phyloP scores from a whole-genome alignment of 2,888 invertebrate species.

The Drosophila parthenogenetica region DNA sequence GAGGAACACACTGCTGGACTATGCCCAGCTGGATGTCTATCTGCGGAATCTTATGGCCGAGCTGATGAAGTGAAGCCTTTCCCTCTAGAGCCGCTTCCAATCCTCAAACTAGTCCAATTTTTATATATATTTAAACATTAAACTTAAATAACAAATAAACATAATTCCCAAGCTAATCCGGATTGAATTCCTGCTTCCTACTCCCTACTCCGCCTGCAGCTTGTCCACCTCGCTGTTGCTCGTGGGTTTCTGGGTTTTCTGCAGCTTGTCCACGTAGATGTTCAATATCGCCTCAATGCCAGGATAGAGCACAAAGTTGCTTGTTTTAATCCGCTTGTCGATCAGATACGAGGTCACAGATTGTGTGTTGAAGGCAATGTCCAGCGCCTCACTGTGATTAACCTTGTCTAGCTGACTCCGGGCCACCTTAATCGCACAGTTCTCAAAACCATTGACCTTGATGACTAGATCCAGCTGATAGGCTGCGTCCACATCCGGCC shows the following conservation, averaged over 20 bases:
- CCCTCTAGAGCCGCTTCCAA: constrained; percentile 60
- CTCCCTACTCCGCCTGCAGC: constrained; percentile 31
- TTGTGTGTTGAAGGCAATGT: constrained; percentile 86
- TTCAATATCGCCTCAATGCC: constrained; percentile 85
- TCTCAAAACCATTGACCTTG: constrained; percentile 87
- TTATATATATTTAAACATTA: constrained; percentile 74
- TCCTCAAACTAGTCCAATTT: constrained; percentile 70
- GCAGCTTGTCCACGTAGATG: constrained; percentile 81
- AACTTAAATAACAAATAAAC: constrained; percentile 52
- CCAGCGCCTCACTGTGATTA: constrained; percentile 86
- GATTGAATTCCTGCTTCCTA: not conserved
- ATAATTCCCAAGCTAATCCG: constrained; percentile 32
- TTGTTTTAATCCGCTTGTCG: constrained; percentile 83
- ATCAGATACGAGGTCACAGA: constrained; percentile 82
- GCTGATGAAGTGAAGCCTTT: constrained; percentile 79
- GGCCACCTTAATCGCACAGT: constrained; percentile 86
- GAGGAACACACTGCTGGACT: constrained; percentile 91
- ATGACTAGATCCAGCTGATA: constrained; percentile 89
- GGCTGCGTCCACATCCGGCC: constrained; percentile 91
- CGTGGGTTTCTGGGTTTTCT: constrained; percentile 61
- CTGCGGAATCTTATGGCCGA: constrained; percentile 87
- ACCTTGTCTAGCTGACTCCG: constrained; percentile 86
- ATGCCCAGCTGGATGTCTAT: constrained; percentile 92
- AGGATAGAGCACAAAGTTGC: constrained; percentile 84
- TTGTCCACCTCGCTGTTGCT: constrained; percentile 38